Conservation (phyloP, 2,113 vertebrate species). For the Neolamprologus sp. region DNA sequence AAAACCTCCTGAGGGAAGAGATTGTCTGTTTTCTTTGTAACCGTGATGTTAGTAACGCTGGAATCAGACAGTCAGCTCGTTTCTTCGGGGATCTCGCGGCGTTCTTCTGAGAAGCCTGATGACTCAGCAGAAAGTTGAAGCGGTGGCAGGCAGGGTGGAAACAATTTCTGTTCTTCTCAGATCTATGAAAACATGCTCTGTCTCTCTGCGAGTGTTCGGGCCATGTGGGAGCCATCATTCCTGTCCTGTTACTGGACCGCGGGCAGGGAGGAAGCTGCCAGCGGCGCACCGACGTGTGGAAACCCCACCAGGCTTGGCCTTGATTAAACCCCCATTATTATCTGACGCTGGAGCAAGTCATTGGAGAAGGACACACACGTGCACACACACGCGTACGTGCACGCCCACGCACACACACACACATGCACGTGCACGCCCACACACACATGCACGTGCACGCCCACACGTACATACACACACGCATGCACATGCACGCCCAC, state of each 20-base stretch:
- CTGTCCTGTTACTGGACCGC: conserved; percentile 17
- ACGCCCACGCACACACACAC: accelerated
- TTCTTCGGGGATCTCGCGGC: background rate
- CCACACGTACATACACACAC: accelerated
- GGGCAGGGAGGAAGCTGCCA: background rate
- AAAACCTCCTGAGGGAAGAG: background rate
- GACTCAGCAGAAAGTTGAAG: conserved; percentile 11
- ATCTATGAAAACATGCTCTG: background rate
- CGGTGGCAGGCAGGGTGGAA: background rate
- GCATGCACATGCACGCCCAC: accelerated
- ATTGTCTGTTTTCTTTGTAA: background rate
- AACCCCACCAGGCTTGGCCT: conserved; percentile 23
- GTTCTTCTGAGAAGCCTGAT: background rate
- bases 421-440: accelerated
- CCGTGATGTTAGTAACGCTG: background rate
- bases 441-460: accelerated
- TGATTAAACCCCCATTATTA: conserved; percentile 30
- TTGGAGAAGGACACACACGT: background rate
- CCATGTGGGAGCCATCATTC: conserved; percentile 34
- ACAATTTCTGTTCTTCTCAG: background rate
- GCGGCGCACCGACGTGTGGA: background rate
- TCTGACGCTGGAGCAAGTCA: conserved; percentile 22
- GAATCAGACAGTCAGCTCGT: background rate
- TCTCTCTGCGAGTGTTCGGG: background rate
- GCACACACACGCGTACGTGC: accelerated